phyloP scores from a whole-genome alignment of 2,797 vertebrate genomes.

The Chelidonichthys spinosus region DNA sequence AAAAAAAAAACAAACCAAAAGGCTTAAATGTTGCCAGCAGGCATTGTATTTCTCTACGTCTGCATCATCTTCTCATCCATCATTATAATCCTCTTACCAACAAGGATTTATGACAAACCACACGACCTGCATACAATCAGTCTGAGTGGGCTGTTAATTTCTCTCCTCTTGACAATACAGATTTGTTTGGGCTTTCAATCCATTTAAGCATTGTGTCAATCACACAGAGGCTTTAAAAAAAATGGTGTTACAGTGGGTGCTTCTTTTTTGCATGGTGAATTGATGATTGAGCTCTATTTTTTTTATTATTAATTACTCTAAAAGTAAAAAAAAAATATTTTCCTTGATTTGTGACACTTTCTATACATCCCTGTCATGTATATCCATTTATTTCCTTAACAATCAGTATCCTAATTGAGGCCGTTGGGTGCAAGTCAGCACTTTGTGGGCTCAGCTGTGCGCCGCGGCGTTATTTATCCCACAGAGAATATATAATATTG shows the following conservation, averaged over 20 bases:
- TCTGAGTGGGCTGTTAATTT: constrained; percentile 55
- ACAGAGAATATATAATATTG: constrained; percentile 63
- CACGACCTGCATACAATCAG: constrained; percentile 56
- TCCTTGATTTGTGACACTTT: background rate
- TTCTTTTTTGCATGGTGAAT: background rate
- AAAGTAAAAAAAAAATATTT: no score
- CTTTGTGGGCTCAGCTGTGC: constrained; percentile 61
- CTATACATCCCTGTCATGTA: background rate
- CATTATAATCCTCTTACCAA: constrained; percentile 73
- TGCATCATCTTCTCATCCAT: constrained; percentile 43
- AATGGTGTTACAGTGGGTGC: background rate
- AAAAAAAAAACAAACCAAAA: background rate
- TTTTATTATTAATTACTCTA: background rate
- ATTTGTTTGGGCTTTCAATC: background rate
- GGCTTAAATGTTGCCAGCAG: background rate
- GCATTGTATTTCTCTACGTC: constrained; percentile 21
- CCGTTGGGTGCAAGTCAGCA: constrained; percentile 36
- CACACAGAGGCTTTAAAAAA: background rate
- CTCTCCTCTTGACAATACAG: background rate
- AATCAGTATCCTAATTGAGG: background rate
- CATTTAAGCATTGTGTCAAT: background rate
- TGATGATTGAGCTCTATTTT: background rate
- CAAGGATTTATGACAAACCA: constrained; percentile 43
- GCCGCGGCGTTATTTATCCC: constrained; percentile 52
- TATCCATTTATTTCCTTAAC: constrained; percentile 12